These are phyloP conservation scores for Xanthorhoe spadicearia DNA, from an alignment of 2,888 invertebrate species.

Conservation along the genomic window DNA sequence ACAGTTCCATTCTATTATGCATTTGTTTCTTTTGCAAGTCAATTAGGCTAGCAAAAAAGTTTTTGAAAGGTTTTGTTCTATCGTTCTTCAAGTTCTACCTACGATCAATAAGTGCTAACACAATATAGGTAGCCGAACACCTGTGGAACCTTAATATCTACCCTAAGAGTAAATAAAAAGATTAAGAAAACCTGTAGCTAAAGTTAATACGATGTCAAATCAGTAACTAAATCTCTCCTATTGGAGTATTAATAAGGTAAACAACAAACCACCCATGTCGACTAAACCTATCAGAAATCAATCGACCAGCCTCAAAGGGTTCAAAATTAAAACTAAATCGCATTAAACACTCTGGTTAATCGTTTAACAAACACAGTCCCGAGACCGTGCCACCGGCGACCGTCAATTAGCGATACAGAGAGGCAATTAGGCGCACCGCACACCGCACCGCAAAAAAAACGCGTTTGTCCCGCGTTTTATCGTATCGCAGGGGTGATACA, in stretches of 20 bases:
- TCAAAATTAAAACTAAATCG: slow-evolving; percentile 46
- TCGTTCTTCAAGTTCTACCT: too few species aligned
- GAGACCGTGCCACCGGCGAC: slow-evolving; percentile 54
- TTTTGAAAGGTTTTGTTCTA: too few species aligned
- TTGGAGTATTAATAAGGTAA: not conserved
- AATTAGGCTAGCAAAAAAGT: too few species aligned
- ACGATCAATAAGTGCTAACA: too few species aligned
- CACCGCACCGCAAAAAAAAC: slow-evolving; percentile 62
- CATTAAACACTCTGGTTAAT: slow-evolving; percentile 65
- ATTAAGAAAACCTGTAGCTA: too few species aligned
- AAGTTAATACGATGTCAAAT: too few species aligned
- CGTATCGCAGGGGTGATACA: not conserved
- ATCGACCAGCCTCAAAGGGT: slow-evolving; percentile 19
- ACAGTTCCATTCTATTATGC: not conserved
- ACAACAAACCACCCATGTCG: not conserved
- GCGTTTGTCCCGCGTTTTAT: slow-evolving; percentile 25
- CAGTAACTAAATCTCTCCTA: too few species aligned
- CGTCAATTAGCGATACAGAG: slow-evolving; percentile 74
- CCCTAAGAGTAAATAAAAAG: too few species aligned
- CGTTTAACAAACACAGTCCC: slow-evolving; percentile 65
- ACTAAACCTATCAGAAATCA: slow-evolving; percentile 15
- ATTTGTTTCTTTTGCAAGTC: not conserved
- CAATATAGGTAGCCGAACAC: too few species aligned
- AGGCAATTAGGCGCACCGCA: slow-evolving; percentile 69
- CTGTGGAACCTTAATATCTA: too few species aligned